Percentiles rank a stretch among this genome's conserved stretches.
Evolutionary conservation across 2,113 vertebrate species (phyloP).

Genomic region (Platycercus adscitus): DNA sequence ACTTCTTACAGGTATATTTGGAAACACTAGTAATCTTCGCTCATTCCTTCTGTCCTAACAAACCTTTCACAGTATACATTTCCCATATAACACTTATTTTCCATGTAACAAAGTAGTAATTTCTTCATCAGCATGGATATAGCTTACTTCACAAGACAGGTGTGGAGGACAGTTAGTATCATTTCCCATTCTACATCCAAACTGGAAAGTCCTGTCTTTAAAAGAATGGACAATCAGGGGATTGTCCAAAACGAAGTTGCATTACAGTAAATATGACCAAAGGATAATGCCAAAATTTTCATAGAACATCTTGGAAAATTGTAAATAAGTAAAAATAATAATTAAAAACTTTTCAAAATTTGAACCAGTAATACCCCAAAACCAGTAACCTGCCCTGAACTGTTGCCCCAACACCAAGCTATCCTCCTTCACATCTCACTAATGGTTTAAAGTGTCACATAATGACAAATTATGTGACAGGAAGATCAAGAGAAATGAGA

Average conservation of each 20-base stretch:
- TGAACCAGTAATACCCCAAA: background rate
- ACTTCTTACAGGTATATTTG: background rate
- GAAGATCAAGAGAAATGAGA: background rate
- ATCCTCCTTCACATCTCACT: background rate
- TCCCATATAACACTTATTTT: background rate
- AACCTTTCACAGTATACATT: background rate
- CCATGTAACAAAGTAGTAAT: background rate
- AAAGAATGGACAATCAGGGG: background rate
- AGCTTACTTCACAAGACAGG: background rate
- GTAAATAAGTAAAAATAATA: background rate
- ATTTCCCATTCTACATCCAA: background rate
- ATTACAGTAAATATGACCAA: background rate
- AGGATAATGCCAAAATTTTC: background rate
- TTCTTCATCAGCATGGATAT: background rate
- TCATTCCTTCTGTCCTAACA: background rate
- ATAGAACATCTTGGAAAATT: background rate
- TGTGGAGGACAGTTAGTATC: background rate
- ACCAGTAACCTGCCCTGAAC: background rate
- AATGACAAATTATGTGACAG: slow-evolving; percentile 1
- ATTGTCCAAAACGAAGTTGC: background rate
- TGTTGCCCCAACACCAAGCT: background rate
- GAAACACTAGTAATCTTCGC: background rate
- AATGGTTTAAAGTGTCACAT: background rate
- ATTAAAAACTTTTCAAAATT: background rate
- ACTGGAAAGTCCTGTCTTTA: background rate